Base-by-base conservation (phyloP, 2,113 vertebrate species). In the Lamprologus speciosus region DNA sequence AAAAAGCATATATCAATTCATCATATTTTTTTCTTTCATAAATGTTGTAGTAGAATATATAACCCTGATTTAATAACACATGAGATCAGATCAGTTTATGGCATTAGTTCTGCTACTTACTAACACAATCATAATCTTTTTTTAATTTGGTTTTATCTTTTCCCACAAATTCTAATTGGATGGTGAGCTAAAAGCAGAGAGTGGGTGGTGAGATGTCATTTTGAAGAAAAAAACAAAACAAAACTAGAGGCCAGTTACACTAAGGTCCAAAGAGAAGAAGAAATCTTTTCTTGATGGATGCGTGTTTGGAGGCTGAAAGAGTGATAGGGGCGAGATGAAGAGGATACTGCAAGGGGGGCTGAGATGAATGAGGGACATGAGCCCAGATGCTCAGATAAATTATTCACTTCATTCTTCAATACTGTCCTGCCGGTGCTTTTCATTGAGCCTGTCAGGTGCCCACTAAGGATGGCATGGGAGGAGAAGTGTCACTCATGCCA, bases 381-480 rank as follows among this genome's bases (percentile, higher is more conserved):
- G 82, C 85, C 89, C 94, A 96, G 94, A 92, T 95, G 95, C 94
- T 95, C 84, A 87, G 87, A 96, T 95, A 86, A 95, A 96, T 95
- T 91, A 96, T 95, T 95, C 90, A 95, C 92, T 83, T 87, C 79
- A 73, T 91, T 94, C 91, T 95, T 92, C 92, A 91, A 79, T 51
- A 42, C 85, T 70, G 83, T 84, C 70, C 83, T 84, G 82, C 87
- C 87, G 92, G 87, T 92, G 88, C 83, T 83, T 92, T 83, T 92
- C 91, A 93, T 55, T 81, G 68, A 68, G 88, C 73, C 83, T 91
- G 89, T 92, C 92, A 94, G 92, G 65, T 87, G 92, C 79, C 85
- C 58, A 57, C 68, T 40, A 28, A 89, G 85, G 88, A 87, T 65
- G 63, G 65, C 31, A 79, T 23, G 55, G 35, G 88, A 83, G 89